phyloP scores from a whole-genome alignment of 2,888 invertebrate genomes.

The Lepidocyrtoides sp. region DNA sequence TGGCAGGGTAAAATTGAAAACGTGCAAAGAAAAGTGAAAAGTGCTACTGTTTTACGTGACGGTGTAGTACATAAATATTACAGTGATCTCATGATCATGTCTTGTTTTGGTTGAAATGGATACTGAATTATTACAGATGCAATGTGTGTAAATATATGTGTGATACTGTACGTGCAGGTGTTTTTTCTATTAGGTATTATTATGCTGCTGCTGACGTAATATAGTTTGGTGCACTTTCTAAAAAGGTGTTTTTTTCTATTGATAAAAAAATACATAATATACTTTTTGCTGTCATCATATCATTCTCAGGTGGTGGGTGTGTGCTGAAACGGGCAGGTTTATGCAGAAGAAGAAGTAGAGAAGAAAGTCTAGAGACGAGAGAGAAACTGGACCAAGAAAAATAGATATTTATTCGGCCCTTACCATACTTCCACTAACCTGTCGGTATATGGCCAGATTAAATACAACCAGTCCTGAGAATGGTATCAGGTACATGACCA shows the following conservation, averaged over 20 bases:
- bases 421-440: conserved; percentile 88
- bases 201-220: too few species aligned
- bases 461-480: conserved; percentile 95
- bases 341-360: conserved; percentile 25
- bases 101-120: background rate
- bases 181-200: background rate
- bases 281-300: conserved; percentile 11
- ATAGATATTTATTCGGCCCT: conserved; percentile 65
- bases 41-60: conserved; percentile 42
- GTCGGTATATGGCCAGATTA: conserved; percentile 96
- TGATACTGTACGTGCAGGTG: background rate
- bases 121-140: background rate
- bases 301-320: background rate
- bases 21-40: conserved; percentile 19
- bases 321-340: conserved; percentile 3
- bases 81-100: background rate
- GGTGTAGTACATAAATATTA: too few species aligned
- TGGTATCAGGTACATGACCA: conserved; percentile 96
- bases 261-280: background rate
- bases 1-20: conserved; percentile 17
- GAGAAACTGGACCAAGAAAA: conserved; percentile 3
- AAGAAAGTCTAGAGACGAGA: conserved; percentile 38
- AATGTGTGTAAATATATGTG: background rate
- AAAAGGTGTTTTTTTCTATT: background rate
- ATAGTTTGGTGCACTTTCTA: background rate